phyloP scores from a whole-genome alignment of 2,113 vertebrate species.

The Phaethornis superciliosus region DNA sequence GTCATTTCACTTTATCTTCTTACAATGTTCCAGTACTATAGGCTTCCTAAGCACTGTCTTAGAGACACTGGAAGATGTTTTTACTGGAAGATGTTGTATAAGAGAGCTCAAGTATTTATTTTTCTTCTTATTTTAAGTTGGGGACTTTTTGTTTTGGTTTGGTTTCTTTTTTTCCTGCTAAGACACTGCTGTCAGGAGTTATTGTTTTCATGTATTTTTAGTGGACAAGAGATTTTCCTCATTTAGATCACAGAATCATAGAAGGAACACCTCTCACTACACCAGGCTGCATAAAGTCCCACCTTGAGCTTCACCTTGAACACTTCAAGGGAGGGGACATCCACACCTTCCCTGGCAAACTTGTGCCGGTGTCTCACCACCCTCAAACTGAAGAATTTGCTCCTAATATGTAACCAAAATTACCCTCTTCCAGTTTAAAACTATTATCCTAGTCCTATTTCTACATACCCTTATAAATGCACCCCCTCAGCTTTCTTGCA shows the following conservation, averaged over 20 bases:
- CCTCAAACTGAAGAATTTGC: too few relatives aligned
- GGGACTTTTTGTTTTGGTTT: background rate
- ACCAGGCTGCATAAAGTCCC: too few relatives aligned
- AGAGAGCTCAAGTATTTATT: background rate
- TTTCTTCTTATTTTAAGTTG: background rate
- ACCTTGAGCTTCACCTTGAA: too few relatives aligned
- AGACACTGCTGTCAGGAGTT: background rate
- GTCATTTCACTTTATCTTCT: slow-evolving; percentile 50
- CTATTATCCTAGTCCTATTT: too few relatives aligned
- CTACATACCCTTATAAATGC: too few relatives aligned
- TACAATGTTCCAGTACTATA: background rate
- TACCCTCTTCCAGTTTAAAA: too few relatives aligned
- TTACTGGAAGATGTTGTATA: background rate
- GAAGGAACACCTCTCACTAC: too few relatives aligned
- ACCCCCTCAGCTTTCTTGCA: too few relatives aligned
- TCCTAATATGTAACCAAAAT: too few relatives aligned
- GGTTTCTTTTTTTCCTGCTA: background rate
- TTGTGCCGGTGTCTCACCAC: too few relatives aligned
- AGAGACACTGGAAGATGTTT: slow-evolving; percentile 26
- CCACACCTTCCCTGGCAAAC: too few relatives aligned
- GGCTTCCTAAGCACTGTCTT: slow-evolving; percentile 11
- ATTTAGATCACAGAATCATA: background rate
- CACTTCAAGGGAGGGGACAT: too few relatives aligned
- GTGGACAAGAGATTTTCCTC: background rate
- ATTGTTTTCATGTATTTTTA: background rate